Conservation (phyloP, 2,888 invertebrate species). For the Acleris cristana region DNA sequence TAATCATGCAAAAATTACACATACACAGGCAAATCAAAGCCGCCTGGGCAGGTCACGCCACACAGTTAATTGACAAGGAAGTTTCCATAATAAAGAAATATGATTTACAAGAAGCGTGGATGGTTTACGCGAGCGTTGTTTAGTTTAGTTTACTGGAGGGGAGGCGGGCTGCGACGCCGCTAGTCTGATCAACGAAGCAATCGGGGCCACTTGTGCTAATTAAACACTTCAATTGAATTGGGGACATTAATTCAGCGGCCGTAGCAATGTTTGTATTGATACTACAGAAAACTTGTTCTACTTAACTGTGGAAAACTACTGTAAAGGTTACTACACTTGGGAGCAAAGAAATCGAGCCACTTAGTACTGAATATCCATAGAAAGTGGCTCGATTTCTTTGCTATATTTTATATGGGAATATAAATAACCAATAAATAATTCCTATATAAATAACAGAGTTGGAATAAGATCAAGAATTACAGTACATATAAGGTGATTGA, state of each 20-base stretch:
- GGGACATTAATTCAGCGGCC: conserved; percentile 78
- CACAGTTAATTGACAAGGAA: conserved; percentile 3
- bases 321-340: conserved; percentile 2
- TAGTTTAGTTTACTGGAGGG: conserved; percentile 6
- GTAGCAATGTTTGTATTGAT: conserved; percentile 68
- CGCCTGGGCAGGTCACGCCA: too few relatives aligned
- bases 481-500: too few relatives aligned
- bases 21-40: too few relatives aligned
- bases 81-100: conserved; percentile 10
- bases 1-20: too few relatives aligned
- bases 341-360: too few relatives aligned
- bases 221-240: conserved; percentile 83
- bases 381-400: too few relatives aligned
- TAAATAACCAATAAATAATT: too few relatives aligned
- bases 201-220: conserved; percentile 84
- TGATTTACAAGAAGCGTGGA: conserved; percentile 29
- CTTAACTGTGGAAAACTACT: conserved; percentile 30
- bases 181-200: conserved; percentile 73
- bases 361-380: too few relatives aligned
- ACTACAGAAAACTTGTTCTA: conserved; percentile 37
- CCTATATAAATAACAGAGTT: too few relatives aligned
- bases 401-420: too few relatives aligned
- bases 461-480: too few relatives aligned
- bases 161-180: conserved; percentile 46
- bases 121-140: conserved; percentile 20